phyloP scores from a whole-genome alignment of 2,797 vertebrate genomes.

The Cyclura pinguis region DNA sequence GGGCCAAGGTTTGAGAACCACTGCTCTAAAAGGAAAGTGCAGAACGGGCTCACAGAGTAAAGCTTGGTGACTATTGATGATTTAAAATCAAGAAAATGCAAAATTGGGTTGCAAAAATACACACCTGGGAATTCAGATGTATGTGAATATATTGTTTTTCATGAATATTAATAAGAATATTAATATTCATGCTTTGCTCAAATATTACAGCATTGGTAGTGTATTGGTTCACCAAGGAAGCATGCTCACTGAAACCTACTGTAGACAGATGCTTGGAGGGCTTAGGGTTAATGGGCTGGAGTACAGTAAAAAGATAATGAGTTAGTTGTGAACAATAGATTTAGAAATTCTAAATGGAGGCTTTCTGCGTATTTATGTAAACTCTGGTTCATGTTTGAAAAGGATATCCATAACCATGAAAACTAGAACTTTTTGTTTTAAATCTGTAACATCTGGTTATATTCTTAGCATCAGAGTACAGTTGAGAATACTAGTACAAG shows the following conservation, averaged over 20 bases:
- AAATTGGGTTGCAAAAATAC: neutral
- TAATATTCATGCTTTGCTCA: neutral
- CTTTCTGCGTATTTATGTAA: neutral
- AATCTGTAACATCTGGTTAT: too few relatives aligned
- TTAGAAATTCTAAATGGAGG: neutral
- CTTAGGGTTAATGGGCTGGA: neutral
- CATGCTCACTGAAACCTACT: neutral
- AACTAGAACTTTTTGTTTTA: neutral
- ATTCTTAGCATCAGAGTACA: too few relatives aligned
- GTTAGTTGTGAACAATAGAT: neutral
- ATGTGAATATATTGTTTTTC: neutral
- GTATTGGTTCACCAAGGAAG: neutral
- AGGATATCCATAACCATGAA: neutral
- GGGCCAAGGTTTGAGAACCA: too few relatives aligned
- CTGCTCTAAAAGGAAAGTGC: too few relatives aligned
- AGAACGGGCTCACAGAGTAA: neutral
- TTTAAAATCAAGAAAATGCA: neutral
- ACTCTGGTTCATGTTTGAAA: neutral
- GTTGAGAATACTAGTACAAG: too few relatives aligned
- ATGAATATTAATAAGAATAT: neutral
- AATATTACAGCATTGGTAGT: neutral
- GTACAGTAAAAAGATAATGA: neutral
- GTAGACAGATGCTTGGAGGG: too few relatives aligned
- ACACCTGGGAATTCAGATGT: neutral
- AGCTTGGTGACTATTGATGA: neutral